Evolutionary conservation across 2,113 vertebrate species (phyloP).

Genomic region (Herpetotheres cachinnans): DNA sequence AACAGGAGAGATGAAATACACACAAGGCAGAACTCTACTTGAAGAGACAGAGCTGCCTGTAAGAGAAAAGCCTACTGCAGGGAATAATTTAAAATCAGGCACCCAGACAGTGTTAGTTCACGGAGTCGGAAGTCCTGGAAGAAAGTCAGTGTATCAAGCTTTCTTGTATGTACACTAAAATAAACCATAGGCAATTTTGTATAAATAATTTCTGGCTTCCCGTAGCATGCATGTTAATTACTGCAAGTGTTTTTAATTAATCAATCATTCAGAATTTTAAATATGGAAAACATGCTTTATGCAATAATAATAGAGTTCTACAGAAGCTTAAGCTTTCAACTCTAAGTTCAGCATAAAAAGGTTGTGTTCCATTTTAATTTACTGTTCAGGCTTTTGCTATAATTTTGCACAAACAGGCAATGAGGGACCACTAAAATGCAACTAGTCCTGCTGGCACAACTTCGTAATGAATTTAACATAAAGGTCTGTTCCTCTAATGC

Average conservation of each 20-base stretch:
- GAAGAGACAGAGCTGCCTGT: neutral
- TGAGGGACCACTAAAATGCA: slow-evolving; percentile 56
- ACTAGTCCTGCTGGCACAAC: slow-evolving; percentile 36
- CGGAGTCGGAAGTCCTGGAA: neutral
- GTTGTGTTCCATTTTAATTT: slow-evolving; percentile 55
- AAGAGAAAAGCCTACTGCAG: neutral
- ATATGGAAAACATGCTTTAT: slow-evolving; percentile 12
- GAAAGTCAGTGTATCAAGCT: neutral
- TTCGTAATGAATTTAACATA: slow-evolving; percentile 51
- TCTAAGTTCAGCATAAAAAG: slow-evolving; percentile 8
- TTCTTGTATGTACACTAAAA: neutral
- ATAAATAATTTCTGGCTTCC: neutral
- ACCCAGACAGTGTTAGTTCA: neutral
- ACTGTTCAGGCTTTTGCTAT: slow-evolving; percentile 19
- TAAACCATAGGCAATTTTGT: neutral
- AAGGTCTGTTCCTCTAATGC: slow-evolving; percentile 49
- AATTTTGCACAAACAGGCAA: slow-evolving; percentile 53
- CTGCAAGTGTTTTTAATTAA: slow-evolving; percentile 38
- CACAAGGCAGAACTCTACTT: neutral
- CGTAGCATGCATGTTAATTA: slow-evolving; percentile 1
- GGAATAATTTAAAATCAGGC: neutral
- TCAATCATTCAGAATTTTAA: slow-evolving; percentile 3
- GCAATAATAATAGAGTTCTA: neutral
- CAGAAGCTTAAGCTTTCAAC: slow-evolving; percentile 27
- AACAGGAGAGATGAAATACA: neutral